These are phyloP conservation scores for Automeris io DNA, from an alignment of 2,888 invertebrate genomes.

Conservation along the genomic window DNA sequence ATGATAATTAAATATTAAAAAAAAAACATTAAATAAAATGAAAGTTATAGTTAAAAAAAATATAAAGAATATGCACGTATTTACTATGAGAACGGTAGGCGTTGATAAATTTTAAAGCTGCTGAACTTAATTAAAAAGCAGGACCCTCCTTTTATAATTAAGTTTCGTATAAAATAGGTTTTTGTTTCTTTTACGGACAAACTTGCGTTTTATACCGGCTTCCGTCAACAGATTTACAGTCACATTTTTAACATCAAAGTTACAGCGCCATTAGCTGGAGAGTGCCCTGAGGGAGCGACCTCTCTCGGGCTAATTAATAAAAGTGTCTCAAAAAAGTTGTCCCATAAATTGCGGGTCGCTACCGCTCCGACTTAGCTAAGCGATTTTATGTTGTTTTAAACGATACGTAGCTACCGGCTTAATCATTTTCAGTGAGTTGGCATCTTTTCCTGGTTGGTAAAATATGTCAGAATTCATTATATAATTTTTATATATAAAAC, in stretches of 20 bases:
- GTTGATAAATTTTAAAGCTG: too few relatives aligned
- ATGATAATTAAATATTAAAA: too few relatives aligned
- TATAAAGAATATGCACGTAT: too few relatives aligned
- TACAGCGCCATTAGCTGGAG: slow-evolving; percentile 28
- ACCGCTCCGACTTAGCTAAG: slow-evolving; percentile 10
- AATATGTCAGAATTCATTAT: too few relatives aligned
- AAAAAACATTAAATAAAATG: too few relatives aligned
- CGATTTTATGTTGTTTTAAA: slow-evolving; percentile 15
- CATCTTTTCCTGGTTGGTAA: not conserved
- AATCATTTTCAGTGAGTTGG: slow-evolving; percentile 1
- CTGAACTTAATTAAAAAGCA: not conserved
- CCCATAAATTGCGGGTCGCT: slow-evolving; percentile 27
- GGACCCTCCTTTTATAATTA: not conserved
- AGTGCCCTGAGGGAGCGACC: slow-evolving; percentile 17
- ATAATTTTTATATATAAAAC: too few relatives aligned
- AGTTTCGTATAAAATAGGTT: not conserved
- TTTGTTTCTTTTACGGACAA: not conserved
- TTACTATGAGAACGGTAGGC: too few relatives aligned
- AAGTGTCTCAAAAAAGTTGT: slow-evolving; percentile 32
- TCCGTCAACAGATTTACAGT: slow-evolving; percentile 12
- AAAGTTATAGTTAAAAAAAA: too few relatives aligned
- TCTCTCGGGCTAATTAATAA: slow-evolving; percentile 31
- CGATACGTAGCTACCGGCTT: slow-evolving; percentile 5
- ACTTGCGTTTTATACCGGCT: slow-evolving; percentile 13
- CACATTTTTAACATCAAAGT: slow-evolving; percentile 29